phyloP scores from a whole-genome alignment of 2,113 vertebrate species.

The Beaufortia kweichowensis region DNA sequence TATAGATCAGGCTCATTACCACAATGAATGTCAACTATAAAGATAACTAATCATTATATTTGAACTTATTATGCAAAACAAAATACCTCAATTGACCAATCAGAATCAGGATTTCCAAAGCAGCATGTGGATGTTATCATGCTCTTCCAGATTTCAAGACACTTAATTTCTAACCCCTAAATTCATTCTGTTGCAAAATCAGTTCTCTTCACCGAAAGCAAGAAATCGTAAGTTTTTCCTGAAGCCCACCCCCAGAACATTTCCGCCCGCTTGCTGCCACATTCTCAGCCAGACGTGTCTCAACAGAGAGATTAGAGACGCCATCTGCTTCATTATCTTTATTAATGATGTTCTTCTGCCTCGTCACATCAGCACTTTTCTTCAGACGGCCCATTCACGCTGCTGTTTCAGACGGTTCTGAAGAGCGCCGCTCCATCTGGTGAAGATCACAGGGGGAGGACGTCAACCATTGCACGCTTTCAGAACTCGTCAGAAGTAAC shows the following conservation, averaged over 20 bases:
- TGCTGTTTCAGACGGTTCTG: slow-evolving; percentile 63
- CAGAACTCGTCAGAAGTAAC: slow-evolving; percentile 54
- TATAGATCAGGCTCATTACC: no score
- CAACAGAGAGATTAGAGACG: slow-evolving; percentile 60
- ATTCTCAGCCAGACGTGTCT: slow-evolving; percentile 56
- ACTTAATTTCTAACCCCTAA: not conserved
- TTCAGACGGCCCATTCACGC: slow-evolving; percentile 59
- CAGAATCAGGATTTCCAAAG: not conserved
- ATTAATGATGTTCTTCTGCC: slow-evolving; percentile 66
- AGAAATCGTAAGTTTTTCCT: not conserved
- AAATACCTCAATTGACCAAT: not conserved
- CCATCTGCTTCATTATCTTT: slow-evolving; percentile 70
- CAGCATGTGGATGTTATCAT: no score
- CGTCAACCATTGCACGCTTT: slow-evolving; percentile 59
- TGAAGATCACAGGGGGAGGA: slow-evolving; percentile 64
- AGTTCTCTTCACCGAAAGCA: not conserved
- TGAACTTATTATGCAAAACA: no score
- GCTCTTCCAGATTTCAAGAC: no score
- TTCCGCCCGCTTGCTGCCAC: slow-evolving; percentile 51
- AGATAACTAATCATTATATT: no score
- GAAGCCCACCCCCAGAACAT: slow-evolving; percentile 39
- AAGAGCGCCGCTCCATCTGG: slow-evolving; percentile 72
- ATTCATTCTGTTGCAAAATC: not conserved
- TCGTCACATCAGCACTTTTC: slow-evolving; percentile 66
- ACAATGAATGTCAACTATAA: no score